Percentiles rank a stretch among this genome's conserved stretches.
phyloP scores from a whole-genome alignment of 2,797 vertebrate genomes.

The Thamnophis elegans region DNA sequence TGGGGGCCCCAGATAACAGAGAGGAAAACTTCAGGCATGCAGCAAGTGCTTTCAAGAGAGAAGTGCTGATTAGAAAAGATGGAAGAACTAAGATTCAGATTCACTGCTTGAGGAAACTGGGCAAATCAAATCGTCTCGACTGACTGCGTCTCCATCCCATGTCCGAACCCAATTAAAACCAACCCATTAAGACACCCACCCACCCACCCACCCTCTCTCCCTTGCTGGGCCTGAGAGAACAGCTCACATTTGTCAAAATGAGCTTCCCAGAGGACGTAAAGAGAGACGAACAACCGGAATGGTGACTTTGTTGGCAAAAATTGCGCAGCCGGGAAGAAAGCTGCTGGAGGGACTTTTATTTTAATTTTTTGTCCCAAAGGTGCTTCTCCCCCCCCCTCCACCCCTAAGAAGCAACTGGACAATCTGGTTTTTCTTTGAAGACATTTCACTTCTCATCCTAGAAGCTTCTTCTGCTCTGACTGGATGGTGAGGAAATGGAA shows the following conservation, averaged over 20 bases:
- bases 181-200: neutral
- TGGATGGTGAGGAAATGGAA: too few relatives aligned
- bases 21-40: neutral
- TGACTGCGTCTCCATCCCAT: neutral
- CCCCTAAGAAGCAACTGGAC: too few relatives aligned
- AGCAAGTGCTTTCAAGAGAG: neutral
- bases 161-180: neutral
- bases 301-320: neutral
- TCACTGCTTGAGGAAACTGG: neutral
- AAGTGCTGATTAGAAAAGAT: neutral
- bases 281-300: too few relatives aligned
- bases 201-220: neutral
- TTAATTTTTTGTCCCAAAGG: neutral
- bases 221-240: neutral
- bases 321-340: neutral
- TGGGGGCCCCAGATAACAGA: neutral
- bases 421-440: too few relatives aligned
- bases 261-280: neutral
- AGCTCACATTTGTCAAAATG: neutral
- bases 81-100: neutral
- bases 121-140: neutral
- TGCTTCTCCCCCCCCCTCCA: too few relatives aligned
- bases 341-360: neutral
- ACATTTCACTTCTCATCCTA: too few relatives aligned
- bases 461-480: too few relatives aligned